Percentiles rank a stretch among this genome's conserved stretches.
Conservation (phyloP, 2,888 invertebrate species). For the Mythimna pallens region DNA sequence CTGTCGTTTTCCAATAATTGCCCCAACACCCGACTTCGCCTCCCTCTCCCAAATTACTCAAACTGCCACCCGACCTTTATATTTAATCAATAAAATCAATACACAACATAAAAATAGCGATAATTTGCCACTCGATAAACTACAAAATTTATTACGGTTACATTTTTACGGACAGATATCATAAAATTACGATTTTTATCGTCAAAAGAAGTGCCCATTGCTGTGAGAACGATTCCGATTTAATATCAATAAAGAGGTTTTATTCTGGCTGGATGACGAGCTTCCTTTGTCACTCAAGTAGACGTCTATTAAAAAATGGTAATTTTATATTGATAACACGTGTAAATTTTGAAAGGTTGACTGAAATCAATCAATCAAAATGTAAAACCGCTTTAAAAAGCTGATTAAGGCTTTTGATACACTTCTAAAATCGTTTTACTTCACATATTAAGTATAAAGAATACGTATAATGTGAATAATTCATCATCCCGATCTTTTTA, state of each 20-base stretch:
- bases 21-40: background rate
- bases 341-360: constrained; percentile 2
- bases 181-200: constrained; percentile 66
- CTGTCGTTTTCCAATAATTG: constrained; percentile 32
- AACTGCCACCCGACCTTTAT: constrained; percentile 22
- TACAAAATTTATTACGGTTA: constrained; percentile 60
- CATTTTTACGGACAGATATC: constrained; percentile 57
- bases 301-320: constrained; percentile 31
- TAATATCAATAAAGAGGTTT: constrained; percentile 60
- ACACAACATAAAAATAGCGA: constrained; percentile 52
- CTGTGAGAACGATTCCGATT: constrained; percentile 36
- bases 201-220: constrained; percentile 22
- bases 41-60: constrained; percentile 28
- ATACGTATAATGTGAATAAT: background rate
- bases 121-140: constrained; percentile 71
- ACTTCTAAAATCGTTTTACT: constrained; percentile 5
- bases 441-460: background rate
- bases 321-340: constrained; percentile 37
- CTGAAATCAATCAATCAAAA: background rate
- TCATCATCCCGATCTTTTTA: background rate
- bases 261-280: constrained; percentile 36
- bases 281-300: constrained; percentile 27
- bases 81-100: constrained; percentile 50
- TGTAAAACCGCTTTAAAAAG: background rate
- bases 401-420: background rate